Evolutionary conservation across 2,888 invertebrate genomes (phyloP), one percentile per base, ranked within the genome.

Genomic region (Torymus texanus): DNA sequence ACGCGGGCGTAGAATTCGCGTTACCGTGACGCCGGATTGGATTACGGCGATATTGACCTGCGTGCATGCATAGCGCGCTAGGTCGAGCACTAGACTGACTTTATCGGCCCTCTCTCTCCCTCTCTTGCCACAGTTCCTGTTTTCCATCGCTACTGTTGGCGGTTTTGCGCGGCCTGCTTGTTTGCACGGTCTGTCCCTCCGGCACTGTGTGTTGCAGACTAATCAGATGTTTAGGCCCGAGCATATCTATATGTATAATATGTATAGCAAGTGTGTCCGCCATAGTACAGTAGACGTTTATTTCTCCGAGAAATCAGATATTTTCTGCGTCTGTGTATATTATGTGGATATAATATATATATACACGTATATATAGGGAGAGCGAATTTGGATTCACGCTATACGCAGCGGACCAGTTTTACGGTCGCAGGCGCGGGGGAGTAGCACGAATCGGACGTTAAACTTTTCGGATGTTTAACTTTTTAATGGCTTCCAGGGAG

Each of bases 21-120:
- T 51, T 65, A 51, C 29, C n/a, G 63, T 8, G 14, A 41, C 41
- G 41, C 16, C 50, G 24, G 41, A 63, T 63, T 63, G 56, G 67
- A 68, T 68, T 68, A 24, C 67, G 16, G 56, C 56, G 68, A 29
- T 29, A 68, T 68, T 58, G 68, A 56, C 68, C 68, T 41, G 24
- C 13, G 8, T 21, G 63, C 63, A 12, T 14, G 11, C 12, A 50
- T 1, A 66, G 53, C 4, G 41, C 41, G 41, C 41, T 41, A 41
- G 41, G 41, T 8, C 41, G 41, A 29, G 29, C 29, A 29, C 29
- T 29, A 29, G 29, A 41, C 41, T 41, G 41, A 41, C 41, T 41
- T 41, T 41, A 41, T 8, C 41, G 41, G 8, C 41, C 10, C 41
- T 41, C 41, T 41, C 8, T 41, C 41, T 41, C 29, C 5, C 41